Evolutionary conservation across 2,888 invertebrate species (phyloP).

Genomic region (Dysmachus trigonus): DNA sequence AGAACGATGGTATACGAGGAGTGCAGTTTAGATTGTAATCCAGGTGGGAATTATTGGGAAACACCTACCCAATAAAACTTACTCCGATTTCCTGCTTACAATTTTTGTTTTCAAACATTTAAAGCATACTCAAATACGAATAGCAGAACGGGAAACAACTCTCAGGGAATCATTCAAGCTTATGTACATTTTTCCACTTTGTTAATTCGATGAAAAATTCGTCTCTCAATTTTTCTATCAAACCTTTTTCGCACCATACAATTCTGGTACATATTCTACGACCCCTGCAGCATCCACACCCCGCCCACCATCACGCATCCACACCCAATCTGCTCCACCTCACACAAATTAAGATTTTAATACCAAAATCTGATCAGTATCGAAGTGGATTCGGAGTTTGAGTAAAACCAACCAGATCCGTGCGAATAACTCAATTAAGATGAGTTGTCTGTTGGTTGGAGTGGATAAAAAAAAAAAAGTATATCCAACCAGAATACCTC

Average conservation of each 20-base stretch:
- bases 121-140: neutral
- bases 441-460: neutral
- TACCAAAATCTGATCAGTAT: conserved; percentile 25
- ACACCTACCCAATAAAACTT: neutral
- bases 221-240: neutral
- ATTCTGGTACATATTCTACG: neutral
- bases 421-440: conserved; percentile 35
- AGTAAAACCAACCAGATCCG: conserved; percentile 22
- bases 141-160: neutral
- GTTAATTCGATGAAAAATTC: neutral
- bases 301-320: neutral
- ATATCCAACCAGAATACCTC: neutral
- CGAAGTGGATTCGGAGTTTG: neutral
- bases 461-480: neutral
- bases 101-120: neutral
- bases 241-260: neutral
- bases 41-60: neutral
- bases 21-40: neutral
- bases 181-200: neutral
- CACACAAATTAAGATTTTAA: conserved; percentile 25
- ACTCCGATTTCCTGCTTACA: neutral
- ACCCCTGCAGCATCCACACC: too few species aligned
- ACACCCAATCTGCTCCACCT: neutral
- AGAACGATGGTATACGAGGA: neutral
- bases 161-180: neutral